Conservation (phyloP, 2,888 invertebrate genomes). For the Trissonchulus latispiculum region DNA sequence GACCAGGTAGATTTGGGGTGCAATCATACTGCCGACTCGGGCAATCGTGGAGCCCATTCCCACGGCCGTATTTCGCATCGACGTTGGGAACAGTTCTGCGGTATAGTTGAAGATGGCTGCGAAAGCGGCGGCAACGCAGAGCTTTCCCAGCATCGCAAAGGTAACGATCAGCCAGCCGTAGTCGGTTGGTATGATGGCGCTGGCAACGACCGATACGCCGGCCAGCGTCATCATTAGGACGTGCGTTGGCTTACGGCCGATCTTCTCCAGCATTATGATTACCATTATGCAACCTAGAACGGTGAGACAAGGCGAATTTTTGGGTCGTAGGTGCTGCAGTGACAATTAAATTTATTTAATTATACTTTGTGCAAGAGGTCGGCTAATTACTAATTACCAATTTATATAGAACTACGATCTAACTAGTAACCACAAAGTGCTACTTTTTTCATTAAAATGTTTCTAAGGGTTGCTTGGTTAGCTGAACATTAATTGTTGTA, state of each 20-base stretch:
- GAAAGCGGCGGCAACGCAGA: constrained; percentile 20
- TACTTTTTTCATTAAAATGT: no score
- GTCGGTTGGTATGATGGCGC: background rate
- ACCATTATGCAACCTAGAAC: constrained; percentile 15
- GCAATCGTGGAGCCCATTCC: constrained; percentile 20
- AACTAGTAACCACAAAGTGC: no score
- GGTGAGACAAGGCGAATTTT: no score
- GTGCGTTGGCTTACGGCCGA: constrained; percentile 8
- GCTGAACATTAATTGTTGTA: no score
- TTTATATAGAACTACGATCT: no score
- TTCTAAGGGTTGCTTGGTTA: no score
- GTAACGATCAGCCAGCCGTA: background rate
- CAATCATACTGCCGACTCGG: constrained; percentile 19
- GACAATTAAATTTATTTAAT: no score
- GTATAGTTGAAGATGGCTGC: constrained; percentile 24
- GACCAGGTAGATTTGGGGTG: constrained; percentile 24
- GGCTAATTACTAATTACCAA: no score
- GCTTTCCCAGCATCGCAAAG: constrained; percentile 18
- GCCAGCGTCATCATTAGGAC: constrained; percentile 5
- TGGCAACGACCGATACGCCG: constrained; percentile 8
- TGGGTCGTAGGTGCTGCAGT: no score
- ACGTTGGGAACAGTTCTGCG: constrained; percentile 24
- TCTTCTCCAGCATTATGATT: constrained; percentile 16
- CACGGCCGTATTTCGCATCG: constrained; percentile 22
- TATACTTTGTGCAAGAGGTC: no score